Conservation (phyloP, 37 sponge, comb jelly and placozoan genomes). For the Spongilla lacustris region DNA sequence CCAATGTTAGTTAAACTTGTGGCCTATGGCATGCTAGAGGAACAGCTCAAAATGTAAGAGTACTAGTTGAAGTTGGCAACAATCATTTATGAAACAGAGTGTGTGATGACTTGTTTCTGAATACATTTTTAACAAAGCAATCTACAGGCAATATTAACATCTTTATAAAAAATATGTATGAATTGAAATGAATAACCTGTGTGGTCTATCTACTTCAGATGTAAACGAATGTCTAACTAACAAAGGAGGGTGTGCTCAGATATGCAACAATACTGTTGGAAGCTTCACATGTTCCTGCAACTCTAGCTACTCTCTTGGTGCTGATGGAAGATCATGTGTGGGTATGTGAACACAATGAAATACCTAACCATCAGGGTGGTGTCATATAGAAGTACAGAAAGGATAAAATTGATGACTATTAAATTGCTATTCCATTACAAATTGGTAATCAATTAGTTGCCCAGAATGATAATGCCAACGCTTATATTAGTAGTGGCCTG, state of each 20-base stretch:
- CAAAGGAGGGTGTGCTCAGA: conserved; percentile 2
- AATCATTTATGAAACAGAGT: conserved; percentile 57
- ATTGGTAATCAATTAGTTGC: background rate
- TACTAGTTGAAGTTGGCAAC: conserved; percentile 53
- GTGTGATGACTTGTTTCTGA: conserved; percentile 43
- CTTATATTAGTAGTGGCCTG: no score
- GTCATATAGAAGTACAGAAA: background rate
- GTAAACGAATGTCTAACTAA: background rate
- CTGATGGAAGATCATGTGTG: conserved; percentile 12
- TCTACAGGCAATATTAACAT: no score
- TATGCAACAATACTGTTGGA: conserved; percentile 11
- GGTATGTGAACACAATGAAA: conserved; percentile 9
- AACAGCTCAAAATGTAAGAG: conserved; percentile 10
- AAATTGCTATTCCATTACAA: background rate
- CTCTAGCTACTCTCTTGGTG: conserved; percentile 22
- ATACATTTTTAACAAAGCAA: no score
- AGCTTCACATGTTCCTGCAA: conserved; percentile 20
- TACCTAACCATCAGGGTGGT: background rate
- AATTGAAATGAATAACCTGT: background rate
- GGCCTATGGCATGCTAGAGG: background rate
- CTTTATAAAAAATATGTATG: no score
- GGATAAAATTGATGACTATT: background rate
- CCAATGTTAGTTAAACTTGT: background rate
- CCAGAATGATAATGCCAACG: background rate
- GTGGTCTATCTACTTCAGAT: background rate